Percentiles rank a stretch among this genome's conserved stretches.
phyloP scores from a whole-genome alignment of 1,140 invertebrate genomes.

The Bombus sylvicola region DNA sequence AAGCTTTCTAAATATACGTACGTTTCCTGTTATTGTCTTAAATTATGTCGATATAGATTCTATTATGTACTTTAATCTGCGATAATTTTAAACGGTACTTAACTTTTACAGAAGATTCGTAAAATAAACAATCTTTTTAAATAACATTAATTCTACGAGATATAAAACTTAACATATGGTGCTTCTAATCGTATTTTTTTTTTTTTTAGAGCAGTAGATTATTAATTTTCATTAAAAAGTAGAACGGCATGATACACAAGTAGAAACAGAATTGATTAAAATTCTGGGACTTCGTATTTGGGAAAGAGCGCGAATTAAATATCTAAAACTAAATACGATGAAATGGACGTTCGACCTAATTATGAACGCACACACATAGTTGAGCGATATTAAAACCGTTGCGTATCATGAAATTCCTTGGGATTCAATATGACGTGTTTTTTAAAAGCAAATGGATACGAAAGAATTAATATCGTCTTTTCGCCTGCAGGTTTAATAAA shows the following conservation, averaged over 20 bases:
- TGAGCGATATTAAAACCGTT: not conserved
- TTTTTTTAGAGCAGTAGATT: no score
- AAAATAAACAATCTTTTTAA: not conserved
- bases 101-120: not conserved
- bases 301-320: not conserved
- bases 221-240: not conserved
- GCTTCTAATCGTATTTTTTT: not conserved
- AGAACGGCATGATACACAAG: not conserved
- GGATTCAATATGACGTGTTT: not conserved
- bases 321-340: not conserved
- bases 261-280: no score
- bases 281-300: not conserved
- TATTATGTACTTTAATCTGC: not conserved
- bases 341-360: not conserved
- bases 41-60: not conserved
- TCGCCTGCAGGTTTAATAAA: slow-evolving; percentile 34
- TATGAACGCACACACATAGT: not conserved
- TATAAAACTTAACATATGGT: not conserved
- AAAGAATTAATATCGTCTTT: slow-evolving; percentile 30
- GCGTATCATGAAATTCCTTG: not conserved
- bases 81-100: not conserved
- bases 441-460: not conserved
- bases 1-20: not conserved
- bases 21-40: not conserved
- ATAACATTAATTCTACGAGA: not conserved